Conservation (phyloP, 2,888 invertebrate species). For the Clostera curtula region DNA sequence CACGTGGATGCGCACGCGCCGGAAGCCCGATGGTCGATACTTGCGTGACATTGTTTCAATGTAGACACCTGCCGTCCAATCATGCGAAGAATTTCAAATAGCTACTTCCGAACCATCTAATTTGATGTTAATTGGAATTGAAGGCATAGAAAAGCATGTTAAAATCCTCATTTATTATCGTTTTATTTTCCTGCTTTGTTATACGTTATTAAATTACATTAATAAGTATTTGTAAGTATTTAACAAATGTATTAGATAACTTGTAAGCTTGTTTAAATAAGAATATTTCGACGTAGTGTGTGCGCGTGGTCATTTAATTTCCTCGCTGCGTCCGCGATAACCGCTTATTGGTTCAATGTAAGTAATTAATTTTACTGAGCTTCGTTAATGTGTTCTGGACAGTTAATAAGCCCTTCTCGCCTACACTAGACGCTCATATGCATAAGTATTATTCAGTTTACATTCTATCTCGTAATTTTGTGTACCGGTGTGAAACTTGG, state of each 20-base stretch:
- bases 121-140: slow-evolving; percentile 7
- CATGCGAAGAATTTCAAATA: slow-evolving; percentile 42
- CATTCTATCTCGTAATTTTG: too few species aligned
- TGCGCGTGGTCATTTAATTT: slow-evolving; percentile 52
- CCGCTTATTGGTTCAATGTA: slow-evolving; percentile 54
- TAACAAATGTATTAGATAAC: too few species aligned
- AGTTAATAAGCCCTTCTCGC: slow-evolving; percentile 37
- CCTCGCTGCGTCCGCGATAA: slow-evolving; percentile 49
- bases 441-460: too few species aligned
- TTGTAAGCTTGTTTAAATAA: slow-evolving; percentile 36
- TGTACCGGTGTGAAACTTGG: too few species aligned
- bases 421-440: too few species aligned
- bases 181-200: too few species aligned
- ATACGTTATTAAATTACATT: too few species aligned
- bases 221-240: too few species aligned
- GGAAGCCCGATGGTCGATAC: slow-evolving; percentile 36
- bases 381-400: slow-evolving; percentile 40
- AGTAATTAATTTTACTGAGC: slow-evolving; percentile 59
- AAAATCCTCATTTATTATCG: too few species aligned
- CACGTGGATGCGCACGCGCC: slow-evolving; percentile 63
- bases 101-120: slow-evolving; percentile 24
- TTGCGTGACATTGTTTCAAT: slow-evolving; percentile 40
- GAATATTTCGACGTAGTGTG: slow-evolving; percentile 32
- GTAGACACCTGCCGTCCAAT: slow-evolving; percentile 37
- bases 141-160: too few species aligned